Evolutionary conservation across 2,797 vertebrate genomes (phyloP), one percentile per base, ranked within the genome.

Genomic region (Arctocebus calabarensis): DNA sequence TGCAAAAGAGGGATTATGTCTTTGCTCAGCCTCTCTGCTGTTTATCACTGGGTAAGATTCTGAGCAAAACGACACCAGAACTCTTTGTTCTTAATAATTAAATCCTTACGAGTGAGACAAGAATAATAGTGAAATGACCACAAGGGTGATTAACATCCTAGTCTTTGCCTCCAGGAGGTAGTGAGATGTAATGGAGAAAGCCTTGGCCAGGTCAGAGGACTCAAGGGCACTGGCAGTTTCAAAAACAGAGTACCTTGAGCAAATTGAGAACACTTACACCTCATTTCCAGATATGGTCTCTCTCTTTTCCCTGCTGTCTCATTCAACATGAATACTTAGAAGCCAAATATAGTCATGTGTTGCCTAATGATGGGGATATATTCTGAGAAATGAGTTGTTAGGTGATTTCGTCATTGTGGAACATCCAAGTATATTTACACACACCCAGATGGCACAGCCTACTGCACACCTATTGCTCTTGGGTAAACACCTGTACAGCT

Each of bases 301-400:
- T 86, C 34, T 95, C 78, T 91, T 88, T 91, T 88, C 57, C 55
- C 37, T 62, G 73, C 29, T 85, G 34, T 68, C 34, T 75, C 84
- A 78, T 74, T 78, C 74, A 82, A 14, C 11, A 61, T 7, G 79
- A 78, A 68, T 55, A 57, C 57, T 83, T 91, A 91, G 52, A 71
- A 62, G 14, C 1, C 3, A 25, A 87, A 48, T 62, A 55, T 29
- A 7, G 20, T n/a, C 19, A 77, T 2, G 6, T 7, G 32, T 77
- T n/a, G 19, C 45, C n/a, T 55, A 55, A 52, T 2, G 11, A 55
- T 22, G 48, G 48, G 45, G 45, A n/a, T 77, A 55, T 7, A 48
- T n/a, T 52, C 74, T 77, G 48, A n/a, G 32, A 66, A 66, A n/a
- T n/a, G 29, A 3, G 17, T n/a, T 7, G 3, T 19, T n/a, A n/a